Evolutionary conservation across 2,113 vertebrate species (phyloP).

Genomic region (Psilopogon haemacephalus): DNA sequence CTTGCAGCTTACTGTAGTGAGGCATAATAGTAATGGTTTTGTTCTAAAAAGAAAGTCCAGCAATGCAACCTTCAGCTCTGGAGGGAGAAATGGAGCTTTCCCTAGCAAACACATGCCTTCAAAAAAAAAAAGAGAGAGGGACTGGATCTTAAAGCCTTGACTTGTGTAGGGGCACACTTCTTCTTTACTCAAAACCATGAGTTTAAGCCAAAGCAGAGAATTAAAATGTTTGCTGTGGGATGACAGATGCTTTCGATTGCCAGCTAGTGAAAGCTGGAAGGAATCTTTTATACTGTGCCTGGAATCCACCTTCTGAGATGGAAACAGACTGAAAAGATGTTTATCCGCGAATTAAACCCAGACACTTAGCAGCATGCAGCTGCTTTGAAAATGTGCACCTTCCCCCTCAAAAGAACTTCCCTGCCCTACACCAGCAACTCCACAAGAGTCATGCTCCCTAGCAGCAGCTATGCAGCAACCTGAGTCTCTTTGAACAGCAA

Average conservation of each 20-base stretch:
- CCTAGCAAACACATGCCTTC: not conserved
- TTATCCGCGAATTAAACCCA: not conserved
- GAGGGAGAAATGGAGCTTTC: not conserved
- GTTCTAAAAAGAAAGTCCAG: not conserved
- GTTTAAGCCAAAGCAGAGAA: not conserved
- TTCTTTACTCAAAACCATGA: not conserved
- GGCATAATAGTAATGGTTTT: not conserved
- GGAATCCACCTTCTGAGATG: not conserved
- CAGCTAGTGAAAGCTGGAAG: not conserved
- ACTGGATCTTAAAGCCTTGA: not conserved
- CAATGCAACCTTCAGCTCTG: not conserved
- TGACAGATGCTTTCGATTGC: not conserved
- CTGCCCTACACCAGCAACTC: not conserved
- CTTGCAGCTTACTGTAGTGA: not conserved
- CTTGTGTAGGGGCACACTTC: not conserved
- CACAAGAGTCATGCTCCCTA: not conserved
- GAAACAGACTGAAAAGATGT: not conserved
- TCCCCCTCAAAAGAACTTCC: not conserved
- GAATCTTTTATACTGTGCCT: not conserved
- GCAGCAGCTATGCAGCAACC: conserved; percentile 16
- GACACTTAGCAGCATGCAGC: not conserved
- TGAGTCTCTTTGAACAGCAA: conserved; percentile 48
- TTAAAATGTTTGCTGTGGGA: not conserved
- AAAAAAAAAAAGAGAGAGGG: not conserved
- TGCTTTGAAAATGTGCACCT: not conserved